A percentile compares a stretch with the other conserved stretches of the same genome.
Evolutionary conservation across 1,140 invertebrate genomes (phyloP).

Genomic region (Micrasema minimum): DNA sequence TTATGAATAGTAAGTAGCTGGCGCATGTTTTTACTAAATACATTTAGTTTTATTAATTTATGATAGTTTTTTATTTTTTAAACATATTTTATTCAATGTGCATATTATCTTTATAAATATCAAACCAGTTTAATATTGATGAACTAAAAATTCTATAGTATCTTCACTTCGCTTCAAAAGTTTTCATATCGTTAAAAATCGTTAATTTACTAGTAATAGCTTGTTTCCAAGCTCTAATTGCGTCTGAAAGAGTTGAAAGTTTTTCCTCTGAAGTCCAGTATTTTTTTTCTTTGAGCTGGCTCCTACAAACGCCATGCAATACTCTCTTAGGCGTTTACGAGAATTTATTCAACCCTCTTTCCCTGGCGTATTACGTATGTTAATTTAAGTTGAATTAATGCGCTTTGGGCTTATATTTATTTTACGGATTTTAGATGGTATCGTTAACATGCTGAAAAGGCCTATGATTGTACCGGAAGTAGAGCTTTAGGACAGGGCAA

Average conservation of each 20-base stretch:
- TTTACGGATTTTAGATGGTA: conserved; percentile 19
- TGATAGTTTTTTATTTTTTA: too few species aligned
- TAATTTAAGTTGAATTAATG: conserved; percentile 50
- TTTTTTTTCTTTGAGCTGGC: neutral
- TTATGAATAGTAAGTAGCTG: too few species aligned
- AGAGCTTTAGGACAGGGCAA: neutral
- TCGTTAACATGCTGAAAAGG: conserved; percentile 30
- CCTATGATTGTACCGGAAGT: neutral
- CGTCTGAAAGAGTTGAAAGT: neutral
- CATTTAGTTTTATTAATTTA: too few species aligned
- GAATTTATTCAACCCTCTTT: conserved; percentile 33
- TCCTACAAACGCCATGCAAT: conserved; percentile 16
- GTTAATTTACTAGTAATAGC: neutral
- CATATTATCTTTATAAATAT: too few species aligned
- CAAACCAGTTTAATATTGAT: too few species aligned
- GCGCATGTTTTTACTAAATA: too few species aligned
- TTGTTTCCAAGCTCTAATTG: neutral
- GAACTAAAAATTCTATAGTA: too few species aligned
- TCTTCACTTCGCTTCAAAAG: too few species aligned
- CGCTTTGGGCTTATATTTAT: conserved; percentile 43
- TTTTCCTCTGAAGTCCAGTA: neutral
- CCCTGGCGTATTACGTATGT: conserved; percentile 49
- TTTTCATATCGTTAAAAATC: too few species aligned
- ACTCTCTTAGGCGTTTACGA: conserved; percentile 44
- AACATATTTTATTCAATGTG: too few species aligned